Conservation (phyloP, 2,888 invertebrate genomes). For the Geotrupes spiniger region DNA sequence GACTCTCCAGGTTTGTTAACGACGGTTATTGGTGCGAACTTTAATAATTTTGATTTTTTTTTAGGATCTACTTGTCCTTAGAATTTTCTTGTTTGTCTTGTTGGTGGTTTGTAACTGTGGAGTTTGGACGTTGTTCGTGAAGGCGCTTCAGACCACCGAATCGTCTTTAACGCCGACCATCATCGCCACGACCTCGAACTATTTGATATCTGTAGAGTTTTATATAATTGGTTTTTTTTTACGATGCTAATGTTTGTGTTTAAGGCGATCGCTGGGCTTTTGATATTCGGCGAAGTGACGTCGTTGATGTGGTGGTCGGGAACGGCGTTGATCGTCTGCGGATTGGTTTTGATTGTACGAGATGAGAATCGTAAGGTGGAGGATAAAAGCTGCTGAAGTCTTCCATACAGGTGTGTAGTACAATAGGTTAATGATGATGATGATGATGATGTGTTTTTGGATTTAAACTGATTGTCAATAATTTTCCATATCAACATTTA, state of each 20-base stretch:
- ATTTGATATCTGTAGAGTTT: conserved; percentile 59
- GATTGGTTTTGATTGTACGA: conserved; percentile 63
- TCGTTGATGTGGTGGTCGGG: conserved; percentile 71
- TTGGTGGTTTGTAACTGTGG: conserved; percentile 62
- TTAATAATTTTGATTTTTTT: background rate
- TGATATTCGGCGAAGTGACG: conserved; percentile 68
- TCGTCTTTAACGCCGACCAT: conserved; percentile 64
- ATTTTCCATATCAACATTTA: too few species aligned
- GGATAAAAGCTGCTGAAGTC: too few species aligned
- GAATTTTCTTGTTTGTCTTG: conserved; percentile 46
- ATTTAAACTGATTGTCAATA: too few species aligned
- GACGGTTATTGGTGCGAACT: background rate
- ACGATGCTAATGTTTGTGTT: conserved; percentile 33
- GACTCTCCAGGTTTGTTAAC: conserved; percentile 37
- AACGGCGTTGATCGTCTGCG: conserved; percentile 65
- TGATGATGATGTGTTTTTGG: too few species aligned
- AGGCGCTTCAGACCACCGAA: conserved; percentile 58
- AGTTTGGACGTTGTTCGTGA: conserved; percentile 62
- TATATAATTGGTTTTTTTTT: conserved; percentile 17
- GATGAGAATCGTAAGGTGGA: conserved; percentile 32
- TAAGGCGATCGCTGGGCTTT: conserved; percentile 70
- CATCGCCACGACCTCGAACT: conserved; percentile 62
- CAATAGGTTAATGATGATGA: too few species aligned
- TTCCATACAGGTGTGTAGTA: too few species aligned
- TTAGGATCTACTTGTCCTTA: conserved; percentile 35